Percentiles rank a stretch among this genome's conserved stretches.
Conservation (phyloP, 1,140 invertebrate genomes). For the Caenorhabditis tropicalis region DNA sequence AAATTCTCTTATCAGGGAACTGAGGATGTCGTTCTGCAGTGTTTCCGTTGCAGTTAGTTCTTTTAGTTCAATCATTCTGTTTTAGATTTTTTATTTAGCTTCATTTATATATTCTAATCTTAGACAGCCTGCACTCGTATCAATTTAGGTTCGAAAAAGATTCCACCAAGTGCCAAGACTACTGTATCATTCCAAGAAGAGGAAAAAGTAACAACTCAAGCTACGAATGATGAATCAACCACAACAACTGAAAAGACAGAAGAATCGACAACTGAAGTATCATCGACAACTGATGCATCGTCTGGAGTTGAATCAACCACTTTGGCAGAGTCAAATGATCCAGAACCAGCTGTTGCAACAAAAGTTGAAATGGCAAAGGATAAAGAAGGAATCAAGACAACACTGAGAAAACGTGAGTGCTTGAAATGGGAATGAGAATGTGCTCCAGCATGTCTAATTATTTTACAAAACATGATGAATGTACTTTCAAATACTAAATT, state of each 20-base stretch:
- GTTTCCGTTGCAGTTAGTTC: conserved; percentile 54
- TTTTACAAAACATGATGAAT: too few relatives aligned
- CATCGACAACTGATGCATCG: not conserved
- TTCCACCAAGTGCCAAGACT: conserved; percentile 20
- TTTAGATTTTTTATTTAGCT: not conserved
- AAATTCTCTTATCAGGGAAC: not conserved
- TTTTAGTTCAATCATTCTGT: not conserved
- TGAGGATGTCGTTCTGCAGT: conserved; percentile 47
- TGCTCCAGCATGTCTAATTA: not conserved
- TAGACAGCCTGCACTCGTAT: not conserved
- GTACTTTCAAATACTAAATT: too few relatives aligned
- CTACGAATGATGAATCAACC: not conserved
- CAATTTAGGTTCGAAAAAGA: not conserved
- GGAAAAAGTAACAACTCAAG: conserved; percentile 7
- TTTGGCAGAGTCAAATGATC: not conserved
- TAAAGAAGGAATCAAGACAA: conserved; percentile 5
- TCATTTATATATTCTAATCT: not conserved
- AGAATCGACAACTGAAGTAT: not conserved
- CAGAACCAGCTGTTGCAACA: not conserved
- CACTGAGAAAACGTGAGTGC: conserved; percentile 29
- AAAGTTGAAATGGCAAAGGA: conserved; percentile 37
- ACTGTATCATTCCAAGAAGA: conserved; percentile 33
- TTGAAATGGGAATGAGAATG: not conserved
- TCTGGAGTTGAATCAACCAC: not conserved
- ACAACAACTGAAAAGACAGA: not conserved